Evolutionary conservation across 2,888 invertebrate genomes (phyloP), one percentile per base, ranked within the genome.

Genomic region (Amiota mariae): DNA sequence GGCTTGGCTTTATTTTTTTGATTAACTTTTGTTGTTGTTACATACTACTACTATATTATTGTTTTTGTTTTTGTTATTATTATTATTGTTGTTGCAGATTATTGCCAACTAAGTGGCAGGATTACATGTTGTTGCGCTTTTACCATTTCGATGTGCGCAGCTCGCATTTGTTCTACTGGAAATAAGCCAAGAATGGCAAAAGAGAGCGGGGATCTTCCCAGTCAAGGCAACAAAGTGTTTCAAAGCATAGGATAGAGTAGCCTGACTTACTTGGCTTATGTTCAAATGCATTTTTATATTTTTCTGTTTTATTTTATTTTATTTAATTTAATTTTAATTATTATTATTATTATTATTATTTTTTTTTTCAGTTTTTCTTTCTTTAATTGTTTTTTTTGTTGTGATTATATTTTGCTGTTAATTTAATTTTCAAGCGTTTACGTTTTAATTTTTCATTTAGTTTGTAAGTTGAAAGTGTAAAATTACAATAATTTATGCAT

Each of bases 21-120:
- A 72, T 75, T 73, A 63, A 67, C 73, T 74, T 68, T 70, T 49
- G 24, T 64, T 70, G 72, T 76, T 71, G 49, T 63, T 56, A 20
- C 15, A n/a, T 72, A 36, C 15, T 51, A 63, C 24, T 63, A 36
- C 63, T 24, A 24, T 24, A 24, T 24, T 13, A 36, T 63, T 77
- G 56, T 57, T 51, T 20, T 66, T 61, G n/a, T 68, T 70, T 70
- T 75, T 70, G 3, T 24, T 70, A 66, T 72, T 63, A 12, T 47
- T 9, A 20, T 71, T 56, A 66, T 36, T 1, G 48, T 73, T 70
- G 8, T 64, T 72, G 0, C 78, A 89, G 89, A 77, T 78, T 89
- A 63, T 79, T 89, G 77, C 89, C 89, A 20, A 88, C 88, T 10
- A 89, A 89, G 71, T 89, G 89, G 89, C 88, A 89, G 86, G 88